These are phyloP conservation scores for Aramus guarauna DNA, from an alignment of 2,113 vertebrate genomes.

Conservation along the genomic window DNA sequence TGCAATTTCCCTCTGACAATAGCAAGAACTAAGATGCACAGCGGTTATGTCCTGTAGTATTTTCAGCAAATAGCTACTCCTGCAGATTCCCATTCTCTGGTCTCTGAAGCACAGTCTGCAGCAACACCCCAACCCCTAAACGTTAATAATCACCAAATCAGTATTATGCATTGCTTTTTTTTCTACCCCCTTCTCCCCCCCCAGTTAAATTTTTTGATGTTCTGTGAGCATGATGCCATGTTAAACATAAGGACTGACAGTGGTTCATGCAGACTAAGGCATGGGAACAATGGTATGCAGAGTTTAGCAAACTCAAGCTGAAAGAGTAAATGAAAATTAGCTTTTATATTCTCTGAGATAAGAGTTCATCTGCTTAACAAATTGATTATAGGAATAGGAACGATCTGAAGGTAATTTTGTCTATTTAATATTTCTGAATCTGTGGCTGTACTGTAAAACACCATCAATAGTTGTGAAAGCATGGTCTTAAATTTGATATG, in stretches of 20 bases:
- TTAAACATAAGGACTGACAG: not conserved
- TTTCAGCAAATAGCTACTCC: not conserved
- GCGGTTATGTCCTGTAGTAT: fast-evolving
- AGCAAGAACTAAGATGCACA: not conserved
- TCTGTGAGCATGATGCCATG: fast-evolving
- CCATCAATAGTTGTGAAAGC: not conserved
- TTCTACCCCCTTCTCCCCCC: too few relatives aligned
- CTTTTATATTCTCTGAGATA: not conserved
- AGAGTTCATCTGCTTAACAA: not conserved
- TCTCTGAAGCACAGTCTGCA: not conserved
- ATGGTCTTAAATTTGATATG: not conserved
- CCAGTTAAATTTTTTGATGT: not conserved
- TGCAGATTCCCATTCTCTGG: not conserved
- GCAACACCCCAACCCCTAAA: not conserved
- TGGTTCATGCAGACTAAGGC: not conserved
- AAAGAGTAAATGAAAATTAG: not conserved
- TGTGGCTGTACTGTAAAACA: not conserved
- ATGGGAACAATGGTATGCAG: not conserved
- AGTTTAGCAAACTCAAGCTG: not conserved
- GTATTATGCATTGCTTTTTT: not conserved
- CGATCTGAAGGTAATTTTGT: not conserved
- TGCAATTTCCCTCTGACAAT: not conserved
- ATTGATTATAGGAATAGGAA: not conserved
- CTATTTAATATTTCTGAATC: not conserved
- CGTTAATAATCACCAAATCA: not conserved